Percentiles rank a stretch among this genome's conserved stretches.
Conservation (phyloP, 2,888 invertebrate species). For the Willowsia nigromaculata region DNA sequence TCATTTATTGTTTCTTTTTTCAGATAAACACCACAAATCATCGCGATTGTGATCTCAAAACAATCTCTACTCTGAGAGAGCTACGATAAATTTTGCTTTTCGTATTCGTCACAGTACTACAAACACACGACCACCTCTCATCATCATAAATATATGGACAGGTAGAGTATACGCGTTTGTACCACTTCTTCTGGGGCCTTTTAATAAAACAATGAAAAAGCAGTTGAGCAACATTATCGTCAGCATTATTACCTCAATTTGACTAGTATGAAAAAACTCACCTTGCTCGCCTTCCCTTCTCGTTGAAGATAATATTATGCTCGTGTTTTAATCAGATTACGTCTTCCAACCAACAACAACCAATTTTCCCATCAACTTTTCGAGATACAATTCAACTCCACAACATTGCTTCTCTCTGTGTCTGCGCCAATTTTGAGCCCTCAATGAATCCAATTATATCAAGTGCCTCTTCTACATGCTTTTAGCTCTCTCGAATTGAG, state of each 20-base stretch:
- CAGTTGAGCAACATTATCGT: slow-evolving; percentile 44
- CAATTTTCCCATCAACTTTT: slow-evolving; percentile 37
- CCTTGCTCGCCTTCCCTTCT: neutral
- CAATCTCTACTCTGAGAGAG: neutral
- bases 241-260: slow-evolving; percentile 45
- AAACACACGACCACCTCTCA: slow-evolving; percentile 17
- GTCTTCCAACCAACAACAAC: slow-evolving; percentile 6
- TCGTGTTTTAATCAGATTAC: slow-evolving; percentile 39
- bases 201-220: slow-evolving; percentile 41
- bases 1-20: slow-evolving; percentile 15
- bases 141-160: neutral
- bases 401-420: neutral
- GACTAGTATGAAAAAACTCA: slow-evolving; percentile 6
- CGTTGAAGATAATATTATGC: neutral
- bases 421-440: slow-evolving; percentile 20
- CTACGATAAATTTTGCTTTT: neutral
- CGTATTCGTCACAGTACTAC: slow-evolving; percentile 18
- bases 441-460: slow-evolving; percentile 43
- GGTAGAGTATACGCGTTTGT: neutral
- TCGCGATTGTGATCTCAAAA: slow-evolving; percentile 32
- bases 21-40: slow-evolving; percentile 28
- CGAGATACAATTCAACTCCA: neutral
- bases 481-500: neutral
- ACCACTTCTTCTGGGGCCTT: neutral
- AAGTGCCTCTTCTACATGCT: neutral